Evolutionary conservation across 2,113 vertebrate genomes (phyloP), one percentile per base, ranked within the genome.

Genomic region (Camelus bactrianus): DNA sequence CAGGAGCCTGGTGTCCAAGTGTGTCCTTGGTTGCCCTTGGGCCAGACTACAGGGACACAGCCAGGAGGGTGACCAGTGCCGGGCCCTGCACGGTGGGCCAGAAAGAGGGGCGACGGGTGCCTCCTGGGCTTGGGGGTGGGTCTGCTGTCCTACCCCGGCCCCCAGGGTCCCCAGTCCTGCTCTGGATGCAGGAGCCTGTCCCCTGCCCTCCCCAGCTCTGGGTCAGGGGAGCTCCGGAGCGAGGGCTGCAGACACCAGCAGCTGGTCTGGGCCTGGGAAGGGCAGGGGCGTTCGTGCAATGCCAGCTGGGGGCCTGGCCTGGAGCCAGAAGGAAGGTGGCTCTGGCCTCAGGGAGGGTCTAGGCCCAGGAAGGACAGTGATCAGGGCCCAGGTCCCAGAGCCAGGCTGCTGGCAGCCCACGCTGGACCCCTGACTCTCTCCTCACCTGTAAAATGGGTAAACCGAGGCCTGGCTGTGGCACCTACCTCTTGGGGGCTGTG

Each of bases 1-100:
- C 13, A 0, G 28, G 15, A n/a, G 6, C 3, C 0, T 8, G 8
- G 30, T 1, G 22, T n/a, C 24, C 1, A 0, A 13, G 14, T 1
- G 24, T 4, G 50, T 13, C 72, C 89, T 82, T 52, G 91, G 28
- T 28, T 28, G 28, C 38, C 50, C 5, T 60, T 26, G 64, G 70
- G 42, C 14, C 77, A 56, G 65, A 69, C 2, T 11, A 1, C 6
- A 6, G 24, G 17, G n/a, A 6, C 8, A 1, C 54, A 62, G 42
- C 62, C 5, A 1, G 20, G 22, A 69, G 65, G 73, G 16, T 0
- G 5, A 1, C 42, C 17, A 56, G 72, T 22, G 48, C 67, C 52
- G 82, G 65, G 32, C 28, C 60, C 9, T 42, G n/a, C 20, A 15
- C 32, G 6, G 9, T 17, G n/a, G 75, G 35, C n/a, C 0, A 4